Evolutionary conservation across 2,113 vertebrate species (phyloP), one percentile per base, ranked within the genome.

Genomic region (Chroicocephalus ridibundus): DNA sequence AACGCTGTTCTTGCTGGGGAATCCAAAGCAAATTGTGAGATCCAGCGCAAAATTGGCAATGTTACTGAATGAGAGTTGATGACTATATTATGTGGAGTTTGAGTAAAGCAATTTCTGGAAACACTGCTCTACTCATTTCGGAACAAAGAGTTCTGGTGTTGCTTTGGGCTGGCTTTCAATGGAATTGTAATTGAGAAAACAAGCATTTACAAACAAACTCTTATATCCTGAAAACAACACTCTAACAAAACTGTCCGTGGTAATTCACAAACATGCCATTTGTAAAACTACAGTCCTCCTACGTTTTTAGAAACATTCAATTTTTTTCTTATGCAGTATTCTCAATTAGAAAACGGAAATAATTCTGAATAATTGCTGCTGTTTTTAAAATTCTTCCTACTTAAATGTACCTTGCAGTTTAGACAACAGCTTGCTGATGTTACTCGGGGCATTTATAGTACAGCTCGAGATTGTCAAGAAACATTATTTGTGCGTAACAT

Each of bases 181-280:
- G 80, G 84, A 96, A 96, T 97, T 97, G 91, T 88, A 91, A 97
- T 94, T 92, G 85, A 96, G 87, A 96, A 95, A 97, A 97, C 89
- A 91, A 86, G 34, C 69, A 0, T 89, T 96, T 93, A 94, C 93
- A 94, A 97, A 96, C 86, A 94, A 93, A 64, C 86, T 64, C 74
- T 96, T 96, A 76, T 85, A 47, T 70, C 86, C 61, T 72, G 86
- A 90, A 90, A 94, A 80, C 86, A 97, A 70, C 87, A 27, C 64
- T 81, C 13, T 47, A 64, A 49, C 82, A 77, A 57, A 83, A 80
- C 71, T 51, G 60, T 20, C 74, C 1, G 0, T 80, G 80, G 64
- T 54, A 54, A 93, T 95, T 91, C 68, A 69, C 89, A 92, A 89
- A 92, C 82, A 76, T 74, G 65, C 31, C 54, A 44, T 90, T 82